Base-by-base conservation (phyloP, 2,797 vertebrate species). In the Agapornis canus region DNA sequence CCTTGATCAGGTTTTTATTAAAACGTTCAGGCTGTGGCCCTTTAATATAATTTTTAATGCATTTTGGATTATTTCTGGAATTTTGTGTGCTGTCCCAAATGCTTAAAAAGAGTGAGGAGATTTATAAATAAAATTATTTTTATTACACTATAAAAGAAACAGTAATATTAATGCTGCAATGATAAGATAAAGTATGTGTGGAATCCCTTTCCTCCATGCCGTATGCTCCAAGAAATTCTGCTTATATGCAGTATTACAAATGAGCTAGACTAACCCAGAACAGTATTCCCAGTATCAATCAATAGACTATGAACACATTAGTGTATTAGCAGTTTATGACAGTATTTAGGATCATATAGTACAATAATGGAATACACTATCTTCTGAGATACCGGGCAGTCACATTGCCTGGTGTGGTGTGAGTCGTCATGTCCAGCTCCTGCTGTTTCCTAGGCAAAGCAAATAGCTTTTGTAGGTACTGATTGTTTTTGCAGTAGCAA, bases 301-400 rank as follows among this genome's bases (percentile, higher is more conserved):
- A 95, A 96, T 95, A 97, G 83, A 63, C 91, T 94, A 52, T 92
- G 92, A 96, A 93, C 94, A 92, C 94, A 94, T 95, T 95, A 96
- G 92, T 95, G 40, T 95, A 96, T 95, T 95, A 96, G 88, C 93
- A 97, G 91, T 95, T 97, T 96, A 96, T 93, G 90, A 85, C 86
- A 89, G 90, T 94, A 94, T 95, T 96, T 95, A 94, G 91, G 95
- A 94, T 90, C 83, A 81, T 72, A 81, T 31, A 90, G 93, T 90
- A 40, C 93, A 94, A 94, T 94, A 94, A 95, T 90, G 81, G 92
- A 95, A 92, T 83, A 42, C 54, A 27, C 83, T 66, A 1, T 83
- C 83, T 95, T 90, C 73, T n/a, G 80, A 82, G 90, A 71, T 71
- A 90, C 40, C 64, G 27, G 80, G 82, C 91, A 69, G 66, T 32